Percentiles rank a stretch among this genome's conserved stretches.
Evolutionary conservation across 2,797 vertebrate genomes (phyloP).

Genomic region (Manis javanica): DNA sequence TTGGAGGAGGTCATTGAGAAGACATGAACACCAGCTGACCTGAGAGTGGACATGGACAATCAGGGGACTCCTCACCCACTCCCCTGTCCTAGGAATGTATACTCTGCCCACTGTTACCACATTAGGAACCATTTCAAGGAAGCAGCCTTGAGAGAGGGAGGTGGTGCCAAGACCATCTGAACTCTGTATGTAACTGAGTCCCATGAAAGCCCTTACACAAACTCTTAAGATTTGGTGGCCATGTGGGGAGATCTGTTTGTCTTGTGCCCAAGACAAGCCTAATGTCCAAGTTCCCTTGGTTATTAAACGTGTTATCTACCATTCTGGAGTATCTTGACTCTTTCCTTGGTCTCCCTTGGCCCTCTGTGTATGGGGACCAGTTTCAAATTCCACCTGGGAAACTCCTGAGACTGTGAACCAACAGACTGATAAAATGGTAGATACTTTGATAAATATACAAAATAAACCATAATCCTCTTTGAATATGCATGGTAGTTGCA

Average conservation of each 20-base stretch:
- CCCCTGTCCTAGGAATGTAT: not conserved
- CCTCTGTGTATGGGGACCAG: not conserved
- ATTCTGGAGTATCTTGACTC: not conserved
- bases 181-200: not conserved
- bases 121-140: not conserved
- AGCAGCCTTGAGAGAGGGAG: not conserved
- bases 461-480: not conserved
- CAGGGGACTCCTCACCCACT: not conserved
- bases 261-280: not conserved
- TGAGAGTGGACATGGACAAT: not conserved
- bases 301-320: not conserved
- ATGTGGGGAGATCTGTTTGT: not conserved
- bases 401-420: not conserved
- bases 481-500: not conserved
- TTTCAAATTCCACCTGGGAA: not conserved
- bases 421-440: not conserved
- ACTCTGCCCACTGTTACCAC: not conserved
- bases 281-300: not conserved
- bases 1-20: not conserved
- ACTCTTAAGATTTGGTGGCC: not conserved
- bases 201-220: not conserved
- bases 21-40: not conserved
- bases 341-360: not conserved
- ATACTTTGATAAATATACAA: not conserved
- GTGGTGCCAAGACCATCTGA: not conserved